A percentile compares a stretch with the other conserved stretches of the same genome.
Evolutionary conservation across 2,113 vertebrate genomes (phyloP).

Genomic region (Sinocyclocheilus anshuiensis): DNA sequence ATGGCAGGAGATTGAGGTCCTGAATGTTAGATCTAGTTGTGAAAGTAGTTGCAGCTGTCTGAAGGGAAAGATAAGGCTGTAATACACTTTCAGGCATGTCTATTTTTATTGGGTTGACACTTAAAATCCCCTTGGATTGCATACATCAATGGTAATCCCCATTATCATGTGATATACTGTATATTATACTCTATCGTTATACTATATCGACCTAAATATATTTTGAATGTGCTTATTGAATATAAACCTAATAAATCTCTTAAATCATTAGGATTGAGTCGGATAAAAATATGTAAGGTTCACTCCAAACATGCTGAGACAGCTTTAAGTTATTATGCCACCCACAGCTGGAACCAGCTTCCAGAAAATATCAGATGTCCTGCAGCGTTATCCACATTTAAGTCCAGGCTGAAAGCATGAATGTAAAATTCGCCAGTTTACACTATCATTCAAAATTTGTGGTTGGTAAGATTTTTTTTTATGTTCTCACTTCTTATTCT

Average conservation of each 20-base stretch:
- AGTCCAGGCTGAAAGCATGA: not conserved
- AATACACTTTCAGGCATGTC: slow-evolving; percentile 30
- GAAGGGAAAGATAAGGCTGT: slow-evolving; percentile 30
- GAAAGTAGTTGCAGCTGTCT: slow-evolving; percentile 47
- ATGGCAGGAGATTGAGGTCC: slow-evolving; percentile 33
- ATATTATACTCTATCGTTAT: not conserved
- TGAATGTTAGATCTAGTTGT: slow-evolving; percentile 36
- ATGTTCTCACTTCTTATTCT: not conserved
- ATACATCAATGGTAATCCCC: not conserved
- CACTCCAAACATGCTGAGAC: not conserved
- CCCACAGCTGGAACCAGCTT: not conserved
- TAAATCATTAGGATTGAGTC: not conserved
- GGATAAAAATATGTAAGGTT: not conserved
- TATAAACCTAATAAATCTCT: not conserved
- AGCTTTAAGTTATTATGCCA: not conserved
- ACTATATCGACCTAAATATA: not conserved
- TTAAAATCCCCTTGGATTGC: slow-evolving; percentile 1
- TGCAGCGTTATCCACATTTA: not conserved
- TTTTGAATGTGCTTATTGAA: not conserved
- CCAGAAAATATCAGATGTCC: not conserved
- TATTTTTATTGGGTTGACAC: slow-evolving; percentile 6
- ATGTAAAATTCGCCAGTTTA: not conserved
- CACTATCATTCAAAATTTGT: not conserved
- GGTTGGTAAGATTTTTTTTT: not conserved
- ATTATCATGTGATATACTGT: not conserved